phyloP scores from a whole-genome alignment of 2,113 vertebrate species.

The Dunckerocampus dactyliophorus region DNA sequence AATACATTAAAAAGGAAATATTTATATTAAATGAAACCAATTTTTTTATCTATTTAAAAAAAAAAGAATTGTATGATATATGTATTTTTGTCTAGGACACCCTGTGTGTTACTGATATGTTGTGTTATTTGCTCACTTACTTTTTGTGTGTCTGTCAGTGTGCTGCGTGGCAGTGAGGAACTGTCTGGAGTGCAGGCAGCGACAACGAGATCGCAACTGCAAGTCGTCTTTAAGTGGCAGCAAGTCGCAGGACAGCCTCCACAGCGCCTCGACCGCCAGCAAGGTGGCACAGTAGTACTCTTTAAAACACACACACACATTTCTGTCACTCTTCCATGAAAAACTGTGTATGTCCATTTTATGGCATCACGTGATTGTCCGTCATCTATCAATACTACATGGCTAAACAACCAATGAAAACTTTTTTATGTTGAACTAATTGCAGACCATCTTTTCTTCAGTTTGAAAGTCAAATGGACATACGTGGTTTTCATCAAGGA shows the following conservation, averaged over 20 bases:
- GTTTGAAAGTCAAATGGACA: neutral
- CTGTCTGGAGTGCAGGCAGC: conserved; percentile 93
- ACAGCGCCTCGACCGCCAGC: conserved; percentile 72
- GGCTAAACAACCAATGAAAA: neutral
- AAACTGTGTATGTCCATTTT: neutral
- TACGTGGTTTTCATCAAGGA: neutral
- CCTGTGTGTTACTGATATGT: no score
- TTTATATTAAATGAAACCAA: no score
- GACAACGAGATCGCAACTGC: conserved; percentile 87
- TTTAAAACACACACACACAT: conserved; percentile 12
- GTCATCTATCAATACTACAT: neutral
- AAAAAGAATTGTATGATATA: no score
- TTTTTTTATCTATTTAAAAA: no score
- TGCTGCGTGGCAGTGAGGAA: conserved; percentile 97
- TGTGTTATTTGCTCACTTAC: neutral
- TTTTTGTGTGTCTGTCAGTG: conserved; percentile 66
- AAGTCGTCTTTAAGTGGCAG: conserved; percentile 82
- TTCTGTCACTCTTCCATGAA: neutral
- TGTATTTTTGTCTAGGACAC: no score
- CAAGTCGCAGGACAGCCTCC: conserved; percentile 87
- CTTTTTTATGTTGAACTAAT: neutral
- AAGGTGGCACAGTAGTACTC: conserved; percentile 77
- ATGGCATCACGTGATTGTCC: neutral
- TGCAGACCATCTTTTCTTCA: neutral
- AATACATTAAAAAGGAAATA: no score